These are phyloP conservation scores for Sebastes itinus DNA, from an alignment of 2,797 vertebrate species.

Conservation along the genomic window DNA sequence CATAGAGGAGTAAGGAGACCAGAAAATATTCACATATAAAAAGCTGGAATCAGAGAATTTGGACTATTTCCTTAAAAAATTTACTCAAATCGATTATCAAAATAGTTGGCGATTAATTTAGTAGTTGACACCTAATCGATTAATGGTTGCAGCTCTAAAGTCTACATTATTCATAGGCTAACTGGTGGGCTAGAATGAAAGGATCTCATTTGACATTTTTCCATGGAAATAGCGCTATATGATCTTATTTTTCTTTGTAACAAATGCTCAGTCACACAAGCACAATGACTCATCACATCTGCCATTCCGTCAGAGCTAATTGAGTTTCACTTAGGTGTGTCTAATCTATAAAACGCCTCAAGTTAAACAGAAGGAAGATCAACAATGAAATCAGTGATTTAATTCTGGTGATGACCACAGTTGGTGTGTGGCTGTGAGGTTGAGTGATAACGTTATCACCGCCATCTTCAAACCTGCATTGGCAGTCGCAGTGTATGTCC, in stretches of 20 bases:
- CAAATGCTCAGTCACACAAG: conserved; percentile 32
- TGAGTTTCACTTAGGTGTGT: conserved; percentile 23
- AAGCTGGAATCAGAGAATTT: no score
- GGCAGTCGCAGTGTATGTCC: conserved; percentile 46
- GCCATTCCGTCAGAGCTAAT: conserved; percentile 17
- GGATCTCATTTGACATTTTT: neutral
- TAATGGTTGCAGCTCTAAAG: neutral
- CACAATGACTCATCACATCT: conserved; percentile 47
- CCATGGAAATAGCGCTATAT: neutral
- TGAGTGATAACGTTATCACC: conserved; percentile 57
- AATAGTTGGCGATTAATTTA: no score
- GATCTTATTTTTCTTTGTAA: conserved; percentile 15
- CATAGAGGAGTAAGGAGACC: no score
- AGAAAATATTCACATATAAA: no score
- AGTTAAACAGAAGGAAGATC: neutral
- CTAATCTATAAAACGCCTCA: conserved; percentile 9
- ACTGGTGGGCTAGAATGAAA: neutral
- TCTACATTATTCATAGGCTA: neutral
- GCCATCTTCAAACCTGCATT: conserved; percentile 54
- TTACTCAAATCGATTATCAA: no score
- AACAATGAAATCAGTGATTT: conserved; percentile 24
- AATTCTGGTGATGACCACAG: conserved; percentile 33
- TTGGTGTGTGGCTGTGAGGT: conserved; percentile 38
- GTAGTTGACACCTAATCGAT: no score
- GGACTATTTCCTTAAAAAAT: no score